Percentiles rank a stretch among this genome's conserved stretches.
Evolutionary conservation across 2,113 vertebrate genomes (phyloP).

Genomic region (Dromas ardeola): DNA sequence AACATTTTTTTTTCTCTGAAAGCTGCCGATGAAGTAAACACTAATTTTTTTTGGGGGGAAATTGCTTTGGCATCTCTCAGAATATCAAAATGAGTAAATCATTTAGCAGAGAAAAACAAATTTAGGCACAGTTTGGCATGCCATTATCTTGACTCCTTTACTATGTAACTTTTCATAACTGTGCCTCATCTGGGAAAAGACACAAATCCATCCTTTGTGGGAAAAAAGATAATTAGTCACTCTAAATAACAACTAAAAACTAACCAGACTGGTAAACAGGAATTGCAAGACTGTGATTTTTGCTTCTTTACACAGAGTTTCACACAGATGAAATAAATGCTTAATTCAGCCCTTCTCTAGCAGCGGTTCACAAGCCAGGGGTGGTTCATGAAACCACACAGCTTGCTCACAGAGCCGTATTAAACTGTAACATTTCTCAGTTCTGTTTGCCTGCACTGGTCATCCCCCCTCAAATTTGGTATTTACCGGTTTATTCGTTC

Average conservation of each 20-base stretch:
- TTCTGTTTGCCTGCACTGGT: not conserved
- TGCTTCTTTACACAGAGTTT: slow-evolving; percentile 7
- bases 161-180: slow-evolving; percentile 13
- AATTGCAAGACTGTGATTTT: not conserved
- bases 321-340: not conserved
- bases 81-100: slow-evolving; percentile 27
- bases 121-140: not conserved
- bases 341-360: slow-evolving; percentile 25
- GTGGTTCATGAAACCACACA: not conserved
- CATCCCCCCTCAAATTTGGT: not conserved
- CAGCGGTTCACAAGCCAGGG: not conserved
- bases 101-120: slow-evolving; percentile 36
- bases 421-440: not conserved
- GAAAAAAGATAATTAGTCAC: slow-evolving; percentile 38
- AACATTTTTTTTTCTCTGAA: slow-evolving; percentile 3
- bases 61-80: not conserved
- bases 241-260: slow-evolving; percentile 24
- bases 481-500: not conserved
- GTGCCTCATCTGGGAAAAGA: slow-evolving; percentile 34
- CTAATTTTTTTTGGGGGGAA: not conserved
- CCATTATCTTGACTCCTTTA: slow-evolving; percentile 1
- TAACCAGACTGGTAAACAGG: slow-evolving; percentile 18
- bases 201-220: not conserved
- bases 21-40: not conserved
- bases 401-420: not conserved